Evolutionary conservation across 2,797 vertebrate genomes (phyloP), one percentile per base, ranked within the genome.

Genomic region (Iguana delicatissima): DNA sequence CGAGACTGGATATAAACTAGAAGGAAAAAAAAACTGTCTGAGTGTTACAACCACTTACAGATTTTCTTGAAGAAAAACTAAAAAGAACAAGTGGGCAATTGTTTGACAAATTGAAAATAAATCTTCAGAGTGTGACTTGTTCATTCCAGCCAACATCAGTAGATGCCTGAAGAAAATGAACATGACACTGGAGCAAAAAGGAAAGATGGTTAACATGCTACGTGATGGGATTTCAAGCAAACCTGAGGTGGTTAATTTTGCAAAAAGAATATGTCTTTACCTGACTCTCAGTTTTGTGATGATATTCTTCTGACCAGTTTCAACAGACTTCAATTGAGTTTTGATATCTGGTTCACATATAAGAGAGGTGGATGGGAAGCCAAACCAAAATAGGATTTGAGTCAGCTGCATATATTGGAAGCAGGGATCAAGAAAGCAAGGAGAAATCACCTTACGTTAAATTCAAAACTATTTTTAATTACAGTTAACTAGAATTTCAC

Each of bases 71-170:
- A 12, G 24, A 38, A 20, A 57, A 26, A 72, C 7, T 52, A 79
- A 86, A 80, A 81, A 12, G 42, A 81, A 72, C 46, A 88, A 72
- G 46, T 57, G 64, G 14, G 50, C n/a, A 10, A 1, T 72, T 12
- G 22, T 87, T 73, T 81, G 62, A 81, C 77, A 72, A 81, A 88
- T 26, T 81, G 87, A 72, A 81, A 81, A 81, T 55, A 88, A 73
- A 81, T n/a, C 79, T 87, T 64, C 57, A 50, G 4, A 87, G 29
- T 16, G 18, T 55, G 64, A 72, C 13, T 72, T 42, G 1, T 81
- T 88, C 52, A 16, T 42, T 88, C 67, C 80, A 22, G 24, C 46
- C 64, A 42, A 24, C 26, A 69, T 80, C 84, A n/a, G 32, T 35
- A 32, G 76, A 80, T 67, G 59, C 29, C 13, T 52, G 13, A 87